Evolutionary conservation across 2,113 vertebrate genomes (phyloP), one percentile per base, ranked within the genome.

Genomic region (Gadus macrocephalus): DNA sequence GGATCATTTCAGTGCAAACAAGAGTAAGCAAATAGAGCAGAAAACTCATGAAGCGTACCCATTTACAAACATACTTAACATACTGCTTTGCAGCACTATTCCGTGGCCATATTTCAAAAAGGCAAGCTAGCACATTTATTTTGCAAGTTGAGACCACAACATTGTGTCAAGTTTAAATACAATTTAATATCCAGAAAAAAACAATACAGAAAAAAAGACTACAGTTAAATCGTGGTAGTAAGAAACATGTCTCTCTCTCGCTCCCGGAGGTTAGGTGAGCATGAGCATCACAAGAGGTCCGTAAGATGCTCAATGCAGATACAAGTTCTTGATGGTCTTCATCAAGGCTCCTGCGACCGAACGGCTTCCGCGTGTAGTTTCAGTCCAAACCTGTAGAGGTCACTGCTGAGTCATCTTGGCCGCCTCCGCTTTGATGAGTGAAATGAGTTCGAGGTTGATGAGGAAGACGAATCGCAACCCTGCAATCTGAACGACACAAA

Each of bases 391-490:
- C 12, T 15, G 62, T 16, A 31, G 64, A 28, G 1, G 53, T 96
- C 90, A 97, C 84, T 95, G 93, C 79, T 95, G 95, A 4, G 91
- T 92, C 89, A 98, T 94, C 87, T 97, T 98, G 77, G 96, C 95
- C 6, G 96, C 95, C 85, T 98, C 96, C 0, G 96, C 96, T 91
- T 96, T 94, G 83, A 98, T 98, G 61, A 98, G 93, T 2, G 96
- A 92, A 42, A 98, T 98, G 70, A 98, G 93, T 73, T 98, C 96
- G 86, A 97, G 92, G 88, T 98, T 98, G 87, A 98, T 98, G 69
- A 98, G 92, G 87, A 98, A 98, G 76, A 98, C 96, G 15, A 98
- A 98, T 62, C 96, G 93, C 55, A 98, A 94, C 65, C 96, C 95
- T 82, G 96, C 94, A 20, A 98, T 97, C 95, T 98, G 81, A 12